Base-by-base conservation (phyloP, 2,797 vertebrate species). In the Chelon auratus region DNA sequence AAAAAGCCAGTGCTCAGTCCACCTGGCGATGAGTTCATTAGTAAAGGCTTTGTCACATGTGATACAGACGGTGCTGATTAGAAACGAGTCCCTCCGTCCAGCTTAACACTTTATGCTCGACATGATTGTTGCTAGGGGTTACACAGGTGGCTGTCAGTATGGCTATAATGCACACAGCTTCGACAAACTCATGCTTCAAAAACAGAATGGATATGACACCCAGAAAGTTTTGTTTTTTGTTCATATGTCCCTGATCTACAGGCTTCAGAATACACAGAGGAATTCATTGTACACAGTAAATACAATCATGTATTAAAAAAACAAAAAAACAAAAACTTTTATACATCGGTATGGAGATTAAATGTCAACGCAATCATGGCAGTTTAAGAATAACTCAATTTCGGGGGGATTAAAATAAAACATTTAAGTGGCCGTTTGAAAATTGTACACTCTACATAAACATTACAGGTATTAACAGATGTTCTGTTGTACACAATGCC, bases 1-100 rank as follows among this genome's bases (percentile, higher is more conserved):
- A 79, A 76, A 82, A 89, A 85, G 83, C 78, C 79, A 81, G 51
- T 60, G 75, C 74, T 69, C 78, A 59, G 65, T 82, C 73, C 59
- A 77, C 77, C 77, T 64, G 88, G 82, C 83, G 78, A 89, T 63
- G 42, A 33, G 72, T 72, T 73, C 47, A 58, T 72, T 45, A 64
- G 64, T 85, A 69, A 90, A 88, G 79, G 77, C 80, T 71, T 75
- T 75, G 48, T 83, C 45, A 67, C 13, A 5, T 43, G 36, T 71
- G 68, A 80, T 65, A 50, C 67, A 71, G 68, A 82, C 68, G 33
- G 68, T 40, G 63, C 68, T 59, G 73, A 79, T 50, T 62, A 4
- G 39, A 70, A 72, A 58, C 59, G 20, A 72, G 59, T 71, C 71
- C 59, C 45, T 71, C 67, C 66, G 20, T 77, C 59, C 58, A 51